Base-by-base conservation (phyloP, 2,888 invertebrate species). In the Encarsia formosa region DNA sequence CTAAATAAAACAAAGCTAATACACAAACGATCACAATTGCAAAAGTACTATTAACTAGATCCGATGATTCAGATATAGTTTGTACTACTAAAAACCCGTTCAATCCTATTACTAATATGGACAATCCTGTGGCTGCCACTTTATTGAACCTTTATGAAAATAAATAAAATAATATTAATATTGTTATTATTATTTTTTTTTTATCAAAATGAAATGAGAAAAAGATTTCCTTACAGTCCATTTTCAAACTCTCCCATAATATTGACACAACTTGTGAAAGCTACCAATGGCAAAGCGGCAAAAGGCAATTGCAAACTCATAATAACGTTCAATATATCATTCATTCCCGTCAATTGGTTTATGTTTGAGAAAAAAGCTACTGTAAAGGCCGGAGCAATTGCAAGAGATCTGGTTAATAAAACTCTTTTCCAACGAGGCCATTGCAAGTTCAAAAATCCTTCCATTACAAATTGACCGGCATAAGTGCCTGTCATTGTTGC, bases 391-490 rank as follows among this genome's bases (percentile, higher is more conserved):
- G 80, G 80, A 6, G 84, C 73, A 58, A 93, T 91, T 20, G 93
- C 93, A 62, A 93, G 87, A 5, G 84, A 79, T 61, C 93, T 81
- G 0, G 93, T 93, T 61, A 93, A 80, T 18, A 91, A 75, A 1
- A 93, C 90, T 67, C 93, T 77, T 74, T 87, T 87, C 93, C 92
- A 93, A 32, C 89, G 80, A 1, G 87, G 81, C 91, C 91, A 92
- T 63, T 85, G 84, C 16, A 92, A 76, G 67, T 90, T 87, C 18
- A 92, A 75, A 68, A 92, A 92, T 11, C 91, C 91, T 79, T 90
- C 89, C 90, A 91, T 91, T 0, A 86, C 86, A 72, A 90, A 91
- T 69, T 91, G 91, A 2, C 91, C 91, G n/a, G 89, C 86, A 69
- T 90, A 90, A 0, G 89, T 90, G 34, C 73, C 73, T 2, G 90